These are phyloP conservation scores for Python bivittatus DNA, from an alignment of 2,113 vertebrate genomes.

Conservation along the genomic window DNA sequence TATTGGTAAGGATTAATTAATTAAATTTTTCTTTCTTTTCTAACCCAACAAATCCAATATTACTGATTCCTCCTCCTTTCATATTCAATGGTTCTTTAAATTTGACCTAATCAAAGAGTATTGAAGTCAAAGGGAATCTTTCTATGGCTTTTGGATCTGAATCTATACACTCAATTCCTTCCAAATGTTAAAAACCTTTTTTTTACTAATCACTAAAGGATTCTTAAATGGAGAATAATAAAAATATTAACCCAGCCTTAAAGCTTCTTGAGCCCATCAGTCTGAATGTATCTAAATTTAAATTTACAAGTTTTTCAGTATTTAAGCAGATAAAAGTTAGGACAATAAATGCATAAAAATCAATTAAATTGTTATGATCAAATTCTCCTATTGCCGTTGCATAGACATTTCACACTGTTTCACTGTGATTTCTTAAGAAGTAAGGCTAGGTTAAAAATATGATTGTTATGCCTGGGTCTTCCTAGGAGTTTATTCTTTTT, in stretches of 20 bases:
- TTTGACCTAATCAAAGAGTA: neutral
- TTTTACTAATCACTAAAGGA: neutral
- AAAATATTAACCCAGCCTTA: neutral
- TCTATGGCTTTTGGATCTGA: conserved; percentile 14
- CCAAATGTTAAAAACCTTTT: neutral
- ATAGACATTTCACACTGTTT: neutral
- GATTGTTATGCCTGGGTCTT: too few species aligned
- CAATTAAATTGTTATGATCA: neutral
- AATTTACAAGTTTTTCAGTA: neutral
- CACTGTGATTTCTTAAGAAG: too few species aligned
- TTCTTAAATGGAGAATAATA: neutral
- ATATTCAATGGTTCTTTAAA: neutral
- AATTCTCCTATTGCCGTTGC: neutral
- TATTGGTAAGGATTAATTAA: neutral
- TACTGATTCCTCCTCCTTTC: neutral
- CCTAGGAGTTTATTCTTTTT: too few species aligned
- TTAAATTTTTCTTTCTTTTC: neutral
- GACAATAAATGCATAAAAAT: neutral
- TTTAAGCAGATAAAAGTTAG: neutral
- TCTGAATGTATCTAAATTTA: neutral
- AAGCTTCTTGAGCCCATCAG: neutral
- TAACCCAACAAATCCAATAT: neutral
- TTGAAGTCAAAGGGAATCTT: neutral
- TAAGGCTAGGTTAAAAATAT: neutral
- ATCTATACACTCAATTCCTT: neutral